Percentiles rank a stretch among this genome's conserved stretches.
phyloP scores from a whole-genome alignment of 2,888 invertebrate genomes.

The Drosophila tanythrix region DNA sequence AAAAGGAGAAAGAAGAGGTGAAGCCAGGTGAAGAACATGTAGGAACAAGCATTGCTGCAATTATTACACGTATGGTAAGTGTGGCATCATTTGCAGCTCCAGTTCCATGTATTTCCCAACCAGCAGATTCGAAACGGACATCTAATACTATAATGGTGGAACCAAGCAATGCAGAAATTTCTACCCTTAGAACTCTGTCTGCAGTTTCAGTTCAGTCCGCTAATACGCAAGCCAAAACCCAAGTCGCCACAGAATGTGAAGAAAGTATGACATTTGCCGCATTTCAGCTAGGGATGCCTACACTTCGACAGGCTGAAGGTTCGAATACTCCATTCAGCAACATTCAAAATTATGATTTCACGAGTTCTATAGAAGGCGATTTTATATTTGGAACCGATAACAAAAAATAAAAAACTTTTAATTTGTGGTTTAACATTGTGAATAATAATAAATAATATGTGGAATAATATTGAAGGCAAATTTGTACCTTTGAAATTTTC shows the following conservation, averaged over 20 bases:
- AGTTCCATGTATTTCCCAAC: background rate
- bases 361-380: background rate
- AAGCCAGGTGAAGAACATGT: no score
- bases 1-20: background rate
- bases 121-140: background rate
- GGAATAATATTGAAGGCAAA: no score
- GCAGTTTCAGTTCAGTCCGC: background rate
- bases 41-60: no score
- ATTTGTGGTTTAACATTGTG: background rate
- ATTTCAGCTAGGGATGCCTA: background rate
- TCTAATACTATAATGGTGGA: background rate
- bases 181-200: background rate
- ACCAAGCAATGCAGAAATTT: background rate
- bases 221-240: background rate
- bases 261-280: background rate
- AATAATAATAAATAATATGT: background rate
- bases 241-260: background rate
- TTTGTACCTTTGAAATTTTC: no score
- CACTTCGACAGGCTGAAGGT: background rate
- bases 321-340: background rate
- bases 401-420: background rate
- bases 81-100: background rate
- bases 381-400: background rate
- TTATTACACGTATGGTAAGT: no score
- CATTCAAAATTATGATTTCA: background rate